Evolutionary conservation across 2,888 invertebrate species (phyloP), one percentile per base, ranked within the genome.

Genomic region (Folsomia manolachei): DNA sequence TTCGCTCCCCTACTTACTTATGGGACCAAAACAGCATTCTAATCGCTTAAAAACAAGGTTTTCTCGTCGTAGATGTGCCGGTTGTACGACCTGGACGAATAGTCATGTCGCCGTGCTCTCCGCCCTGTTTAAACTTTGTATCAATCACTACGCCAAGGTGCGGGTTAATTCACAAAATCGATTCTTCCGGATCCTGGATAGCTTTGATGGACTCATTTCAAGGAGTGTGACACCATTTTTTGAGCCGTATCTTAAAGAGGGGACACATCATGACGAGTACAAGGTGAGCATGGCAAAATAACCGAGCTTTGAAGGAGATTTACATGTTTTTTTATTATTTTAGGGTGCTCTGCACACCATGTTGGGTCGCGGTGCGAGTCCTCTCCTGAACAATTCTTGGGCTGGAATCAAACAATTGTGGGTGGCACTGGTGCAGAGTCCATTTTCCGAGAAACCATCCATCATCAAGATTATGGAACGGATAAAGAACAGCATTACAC

Each of bases 361-460:
- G 78, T 83, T 91, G 71, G 90, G 91, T 0, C 88, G 90, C 0
- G 88, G 89, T 81, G 67, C 69, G 4, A 77, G 79, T 0, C 80
- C 80, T 7, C 26, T 81, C 9, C 72, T 81, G n/a, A 71, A 77
- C 14, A 81, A 79, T 72, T 72, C 93, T 83, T 96, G 94, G 94
- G 86, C 88, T 7, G 87, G 89, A 1, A 85, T 91, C 21, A 84
- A 86, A 53, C 84, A 87, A 26, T 83, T 95, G 0, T 95, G 95
- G 94, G 91, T 93, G 0, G 89, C 91, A 1, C 82, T 96, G 23
- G 86, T 94, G 0, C 86, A 87, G 71, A 90, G 93, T 0, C 90
- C 90, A 75, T 90, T 93, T 64, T 93, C 93, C 1, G 95, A 96
- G 82, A 95, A 95, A 82, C 90, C 90, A 0, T 91, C 91, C 60